Evolutionary conservation across 2,888 invertebrate genomes (phyloP), one percentile per base, ranked within the genome.

Genomic region (Macaria notata): DNA sequence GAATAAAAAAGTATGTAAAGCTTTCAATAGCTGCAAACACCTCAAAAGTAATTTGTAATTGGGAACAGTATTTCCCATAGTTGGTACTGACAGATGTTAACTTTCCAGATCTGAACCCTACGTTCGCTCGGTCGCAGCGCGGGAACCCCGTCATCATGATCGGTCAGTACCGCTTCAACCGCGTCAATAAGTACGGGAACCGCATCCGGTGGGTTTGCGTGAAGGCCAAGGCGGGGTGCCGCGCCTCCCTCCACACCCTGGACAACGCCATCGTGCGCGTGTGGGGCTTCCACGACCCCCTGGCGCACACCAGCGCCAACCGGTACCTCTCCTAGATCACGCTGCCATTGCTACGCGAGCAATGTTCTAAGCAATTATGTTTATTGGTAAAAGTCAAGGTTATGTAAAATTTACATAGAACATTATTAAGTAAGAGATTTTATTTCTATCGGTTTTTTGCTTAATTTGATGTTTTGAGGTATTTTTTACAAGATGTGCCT

Each of bases 91-190:
- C 56, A 9, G 8, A 9, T 31, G 46, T 31, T 43, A 45, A 41
- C 19, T 3, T 67, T 44, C 68, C 86, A 90, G 91, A 89, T 81
- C 68, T 91, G 54, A 88, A 85, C 54, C 89, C 91, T 6, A 85
- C 88, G 33, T 91, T 91, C 63, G 90, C 88, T 1, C 83, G 84
- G 66, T 91, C 91, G 3, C 88, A 89, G 64, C 84, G 91, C 9
- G 91, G 91, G 9, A 91, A 90, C 58, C 88, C 90, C 0, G 90
- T 91, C 41, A 90, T 91, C 39, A 89, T 90, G 89, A 90, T 91
- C 59, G 91, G 90, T 9, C 87, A 85, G 70, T 90, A 90, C 66
- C 82, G 91, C 0, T 91, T 90, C 66, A 91, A 91, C 66, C 82
- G 90, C 19, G 90, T 90, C 39, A 90, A 90, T 62, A 89, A 89